Base-by-base conservation (phyloP, 2,113 vertebrate genomes). In the Sturnira hondurensis region DNA sequence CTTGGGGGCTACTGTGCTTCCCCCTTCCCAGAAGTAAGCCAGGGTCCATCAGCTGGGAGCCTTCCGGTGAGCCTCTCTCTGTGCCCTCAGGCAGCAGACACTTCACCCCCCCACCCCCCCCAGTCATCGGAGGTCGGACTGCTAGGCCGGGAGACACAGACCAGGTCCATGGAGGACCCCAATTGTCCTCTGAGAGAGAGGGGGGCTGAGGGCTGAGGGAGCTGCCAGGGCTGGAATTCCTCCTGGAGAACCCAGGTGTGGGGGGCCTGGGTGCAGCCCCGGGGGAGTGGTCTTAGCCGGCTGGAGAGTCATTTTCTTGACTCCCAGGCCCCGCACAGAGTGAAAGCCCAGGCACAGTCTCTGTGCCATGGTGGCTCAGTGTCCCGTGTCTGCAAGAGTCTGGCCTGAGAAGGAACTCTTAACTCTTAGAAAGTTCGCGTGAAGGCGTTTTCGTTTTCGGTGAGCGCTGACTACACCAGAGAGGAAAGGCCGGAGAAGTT, bases 291-390 rank as follows among this genome's bases (percentile, higher is more conserved):
- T 58, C 71, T 20, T 16, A 71, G 52, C n/a, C 4, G 67, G 8
- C 43, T 4, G 9, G n/a, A 9, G 4, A 65, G 33, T 26, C 31
- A 52, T 36, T 31, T 16, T 26, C 28, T 70, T 38, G 50, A 78
- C 52, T 16, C 71, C 20, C n/a, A 71, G 31, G 56, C 10, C 10
- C 38, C 0, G 28, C 36, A 13, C 19, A 13, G 43, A 24, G 41
- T 1, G 2, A 67, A 93, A 10, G 58, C 7, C 1, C 5, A 77
- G 77, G 65, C 28, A 33, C 7, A 31, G n/a, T 7, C 61, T 70
- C 12, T 0, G 1, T 1, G 0, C 14, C 24, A 13, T n/a, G 5
- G 4, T 47, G 71, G 68, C 47, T 17, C 71, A 77, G 36, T 8
- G 15, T 36, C 54, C n/a, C 0, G 15, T 17, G 14, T 70, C 26